Base-by-base conservation (phyloP, 1,140 invertebrate genomes). In the Neotoxoptera formosana region DNA sequence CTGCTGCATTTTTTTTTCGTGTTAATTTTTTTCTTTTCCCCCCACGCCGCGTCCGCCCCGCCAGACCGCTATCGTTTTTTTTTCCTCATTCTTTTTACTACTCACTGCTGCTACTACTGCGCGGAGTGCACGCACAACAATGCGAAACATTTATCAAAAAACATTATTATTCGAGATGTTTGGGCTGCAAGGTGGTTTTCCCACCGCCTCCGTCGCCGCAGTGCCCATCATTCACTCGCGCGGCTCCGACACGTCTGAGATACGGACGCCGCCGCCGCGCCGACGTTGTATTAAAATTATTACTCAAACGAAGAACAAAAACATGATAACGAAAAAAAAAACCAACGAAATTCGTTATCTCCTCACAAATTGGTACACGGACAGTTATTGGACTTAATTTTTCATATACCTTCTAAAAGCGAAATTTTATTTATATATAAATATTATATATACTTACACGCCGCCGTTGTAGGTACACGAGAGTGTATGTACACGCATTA, bases 71-170 rank as follows among this genome's bases (percentile, higher is more conserved):
- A 36, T 87, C 45, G 25, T 48, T 48, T 48, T 87, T 21, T 34
- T 51, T 2, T 88, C 51, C 25, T 88, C 17, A 2, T 51, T 53
- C n/a, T 87, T 87, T 48, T 89, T 76, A 67, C 60, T 81, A 76
- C 88, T 23, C 53, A 34, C 51, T 41, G 41, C 41, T 41, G 36
- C 51, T 41, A 4, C 41, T 41, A 41, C 41, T 41, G 4, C 41
- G 41, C 23, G 14, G 41, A 56, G 30, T 67, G 48, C 41, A 48
- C 23, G 34, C 23, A 83, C 76, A 83, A 84, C 47, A 30, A 41
- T 34, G 91, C 21, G 21, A 83, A 93, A 86, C 91, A 93, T 93
- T 93, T 36, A 86, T 93, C 91, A 93, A 93, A 93, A 93, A 93
- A 86, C n/a, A 86, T 86, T 84, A 93, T 93, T 84, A 93, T 86